Evolutionary conservation across 2,797 vertebrate species (phyloP).

Genomic region (Pipistrellus pygmaeus): DNA sequence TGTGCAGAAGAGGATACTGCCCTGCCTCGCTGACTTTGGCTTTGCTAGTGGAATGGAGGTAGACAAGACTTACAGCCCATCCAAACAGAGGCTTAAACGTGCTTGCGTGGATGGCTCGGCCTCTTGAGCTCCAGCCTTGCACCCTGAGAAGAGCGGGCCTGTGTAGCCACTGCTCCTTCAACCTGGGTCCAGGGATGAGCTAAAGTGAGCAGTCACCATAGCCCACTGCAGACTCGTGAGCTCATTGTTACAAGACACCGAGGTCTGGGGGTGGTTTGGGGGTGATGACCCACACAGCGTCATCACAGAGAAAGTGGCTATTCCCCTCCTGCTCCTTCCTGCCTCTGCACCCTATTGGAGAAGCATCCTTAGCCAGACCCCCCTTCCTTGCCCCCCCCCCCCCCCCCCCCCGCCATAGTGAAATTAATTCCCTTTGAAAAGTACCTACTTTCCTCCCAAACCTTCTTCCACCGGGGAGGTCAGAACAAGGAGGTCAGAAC

Average conservation of each 20-base stretch:
- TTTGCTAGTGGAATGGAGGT: background rate
- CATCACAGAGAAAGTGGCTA: background rate
- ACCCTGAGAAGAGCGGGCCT: background rate
- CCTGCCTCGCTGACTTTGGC: background rate
- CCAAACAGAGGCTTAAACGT: background rate
- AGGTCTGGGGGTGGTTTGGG: background rate
- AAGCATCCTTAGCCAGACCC: background rate
- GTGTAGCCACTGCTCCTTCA: background rate
- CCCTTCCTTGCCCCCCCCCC: rapidly evolving
- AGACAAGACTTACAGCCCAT: background rate
- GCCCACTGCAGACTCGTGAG: background rate
- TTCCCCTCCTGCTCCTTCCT: background rate
- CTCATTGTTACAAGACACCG: background rate
- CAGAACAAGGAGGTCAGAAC: no score
- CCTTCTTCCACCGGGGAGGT: background rate
- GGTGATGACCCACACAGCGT: background rate
- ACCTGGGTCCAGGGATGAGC: background rate
- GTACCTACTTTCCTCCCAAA: background rate
- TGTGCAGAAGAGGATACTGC: background rate
- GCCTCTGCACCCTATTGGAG: background rate
- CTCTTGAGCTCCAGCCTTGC: background rate
- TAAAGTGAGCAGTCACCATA: background rate
- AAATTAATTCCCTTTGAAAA: background rate
- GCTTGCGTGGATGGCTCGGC: rapidly evolving
- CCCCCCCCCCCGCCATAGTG: background rate